Conservation (phyloP, 2,113 vertebrate species). For the Amphilophus citrinellus region DNA sequence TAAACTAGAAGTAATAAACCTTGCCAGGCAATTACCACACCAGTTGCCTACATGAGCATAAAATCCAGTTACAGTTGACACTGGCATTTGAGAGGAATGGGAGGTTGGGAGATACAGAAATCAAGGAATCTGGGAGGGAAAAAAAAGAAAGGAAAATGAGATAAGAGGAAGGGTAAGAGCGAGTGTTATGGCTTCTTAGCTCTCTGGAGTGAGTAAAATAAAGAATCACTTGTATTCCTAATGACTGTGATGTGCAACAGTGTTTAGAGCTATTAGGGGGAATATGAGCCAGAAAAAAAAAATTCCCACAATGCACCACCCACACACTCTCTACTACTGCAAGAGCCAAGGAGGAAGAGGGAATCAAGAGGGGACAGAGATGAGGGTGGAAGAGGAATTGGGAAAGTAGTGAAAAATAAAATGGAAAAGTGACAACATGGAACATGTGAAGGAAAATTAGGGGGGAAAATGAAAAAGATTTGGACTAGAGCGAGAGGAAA, state of each 20-base stretch:
- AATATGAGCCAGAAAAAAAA: conserved; percentile 46
- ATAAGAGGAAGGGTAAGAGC: neutral
- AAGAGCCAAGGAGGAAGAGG: conserved; percentile 14
- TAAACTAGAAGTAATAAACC: conserved; percentile 19
- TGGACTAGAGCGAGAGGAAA: conserved; percentile 21
- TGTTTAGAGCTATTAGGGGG: conserved; percentile 57
- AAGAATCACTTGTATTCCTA: conserved; percentile 48
- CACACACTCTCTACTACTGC: conserved; percentile 31
- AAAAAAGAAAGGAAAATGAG: neutral
- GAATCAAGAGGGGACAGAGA: neutral
- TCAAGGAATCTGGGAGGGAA: neutral
- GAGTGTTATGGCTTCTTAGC: conserved; percentile 8
- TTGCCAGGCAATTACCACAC: conserved; percentile 1
- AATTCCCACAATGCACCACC: conserved; percentile 52
- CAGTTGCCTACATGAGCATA: neutral
- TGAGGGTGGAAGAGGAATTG: neutral
- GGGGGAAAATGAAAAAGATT: conserved; percentile 22
- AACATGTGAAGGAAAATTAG: conserved; percentile 25
- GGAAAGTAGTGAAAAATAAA: conserved; percentile 28
- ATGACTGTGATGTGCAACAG: conserved; percentile 63
- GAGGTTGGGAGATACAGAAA: conserved; percentile 3
- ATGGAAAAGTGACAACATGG: conserved; percentile 12
- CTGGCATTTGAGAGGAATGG: neutral
- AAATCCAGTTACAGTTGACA: conserved; percentile 7
- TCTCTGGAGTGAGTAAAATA: conserved; percentile 37